Percentiles rank a stretch among this genome's conserved stretches.
Conservation (phyloP, 2,888 invertebrate genomes). For the Apamea anceps region DNA sequence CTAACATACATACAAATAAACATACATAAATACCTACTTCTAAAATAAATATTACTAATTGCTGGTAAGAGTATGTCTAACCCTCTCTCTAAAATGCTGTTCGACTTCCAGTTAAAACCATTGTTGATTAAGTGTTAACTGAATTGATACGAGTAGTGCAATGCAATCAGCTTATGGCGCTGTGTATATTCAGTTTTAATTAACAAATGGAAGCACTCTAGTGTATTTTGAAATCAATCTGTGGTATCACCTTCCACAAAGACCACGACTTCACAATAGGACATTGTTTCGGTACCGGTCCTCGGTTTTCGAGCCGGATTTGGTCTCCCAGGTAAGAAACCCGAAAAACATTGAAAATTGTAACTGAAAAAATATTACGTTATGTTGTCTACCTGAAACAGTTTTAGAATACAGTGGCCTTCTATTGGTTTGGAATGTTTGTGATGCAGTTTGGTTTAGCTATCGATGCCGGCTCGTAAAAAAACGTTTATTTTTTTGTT, state of each 20-base stretch:
- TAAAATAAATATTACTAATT: too few relatives aligned
- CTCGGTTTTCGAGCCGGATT: not conserved
- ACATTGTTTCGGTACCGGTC: not conserved
- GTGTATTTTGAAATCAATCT: conserved; percentile 14
- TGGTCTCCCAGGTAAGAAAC: not conserved
- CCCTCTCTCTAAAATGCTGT: not conserved
- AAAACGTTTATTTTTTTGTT: not conserved
- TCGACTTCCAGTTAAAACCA: not conserved
- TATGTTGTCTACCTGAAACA: not conserved
- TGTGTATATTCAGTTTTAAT: conserved; percentile 22
- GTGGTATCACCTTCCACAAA: not conserved
- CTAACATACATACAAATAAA: too few relatives aligned
- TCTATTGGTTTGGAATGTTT: conserved; percentile 7
- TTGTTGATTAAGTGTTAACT: not conserved
- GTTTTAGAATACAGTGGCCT: not conserved
- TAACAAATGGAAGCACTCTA: not conserved
- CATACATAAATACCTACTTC: too few relatives aligned
- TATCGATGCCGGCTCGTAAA: not conserved
- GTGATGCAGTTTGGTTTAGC: not conserved
- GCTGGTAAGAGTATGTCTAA: not conserved
- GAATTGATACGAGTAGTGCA: not conserved
- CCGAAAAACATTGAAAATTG: not conserved
- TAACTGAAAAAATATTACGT: conserved; percentile 4
- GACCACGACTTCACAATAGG: not conserved
- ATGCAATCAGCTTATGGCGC: conserved; percentile 3